A percentile compares a stretch with the other conserved stretches of the same genome.
phyloP scores from a whole-genome alignment of 2,113 vertebrate genomes.

The Thamnophis sirtalis region DNA sequence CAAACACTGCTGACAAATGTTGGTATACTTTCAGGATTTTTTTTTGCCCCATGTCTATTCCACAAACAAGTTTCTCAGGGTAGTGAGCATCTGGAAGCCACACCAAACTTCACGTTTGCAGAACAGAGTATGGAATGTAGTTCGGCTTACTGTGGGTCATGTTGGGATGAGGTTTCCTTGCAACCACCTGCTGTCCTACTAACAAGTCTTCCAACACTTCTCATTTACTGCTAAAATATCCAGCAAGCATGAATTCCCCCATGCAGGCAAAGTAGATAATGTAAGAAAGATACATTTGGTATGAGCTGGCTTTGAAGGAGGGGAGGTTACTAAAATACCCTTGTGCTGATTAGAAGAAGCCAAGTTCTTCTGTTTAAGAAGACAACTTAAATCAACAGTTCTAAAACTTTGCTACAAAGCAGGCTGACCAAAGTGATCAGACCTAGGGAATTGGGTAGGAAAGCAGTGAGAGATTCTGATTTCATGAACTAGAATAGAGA shows the following conservation, averaged over 20 bases:
- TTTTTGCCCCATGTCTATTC: background rate
- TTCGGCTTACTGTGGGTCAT: background rate
- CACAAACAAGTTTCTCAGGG: background rate
- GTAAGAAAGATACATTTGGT: background rate
- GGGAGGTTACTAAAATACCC: background rate
- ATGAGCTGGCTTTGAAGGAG: background rate
- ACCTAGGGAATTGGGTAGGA: background rate
- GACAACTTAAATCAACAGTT: conserved; percentile 17
- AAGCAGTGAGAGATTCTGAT: background rate
- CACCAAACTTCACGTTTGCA: background rate
- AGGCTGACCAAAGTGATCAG: background rate
- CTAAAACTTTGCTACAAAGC: background rate
- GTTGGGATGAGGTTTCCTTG: background rate
- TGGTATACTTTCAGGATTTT: background rate
- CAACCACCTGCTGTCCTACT: background rate
- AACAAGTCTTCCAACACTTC: background rate
- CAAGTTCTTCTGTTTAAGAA: conserved; percentile 12
- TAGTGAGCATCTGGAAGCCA: background rate
- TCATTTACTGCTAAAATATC: background rate
- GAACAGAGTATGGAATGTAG: background rate
- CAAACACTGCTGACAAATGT: background rate
- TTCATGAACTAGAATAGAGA: background rate
- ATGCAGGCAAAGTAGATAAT: background rate
- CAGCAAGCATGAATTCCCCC: background rate
- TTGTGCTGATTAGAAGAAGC: background rate